Evolutionary conservation across 2,797 vertebrate genomes (phyloP).

Genomic region (Ptychobarbus kaznakovi): DNA sequence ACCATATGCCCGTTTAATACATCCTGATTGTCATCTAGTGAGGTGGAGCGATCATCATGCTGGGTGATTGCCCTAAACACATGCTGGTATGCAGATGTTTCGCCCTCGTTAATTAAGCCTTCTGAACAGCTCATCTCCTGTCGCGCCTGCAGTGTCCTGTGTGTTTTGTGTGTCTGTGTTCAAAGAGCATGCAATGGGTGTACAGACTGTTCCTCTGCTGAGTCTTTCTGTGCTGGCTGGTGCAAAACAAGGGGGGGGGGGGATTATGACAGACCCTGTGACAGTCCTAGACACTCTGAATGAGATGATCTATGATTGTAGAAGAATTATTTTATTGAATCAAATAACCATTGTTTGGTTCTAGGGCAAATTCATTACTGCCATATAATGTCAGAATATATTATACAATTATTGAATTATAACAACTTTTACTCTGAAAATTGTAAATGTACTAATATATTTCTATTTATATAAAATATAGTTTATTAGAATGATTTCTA

Average conservation of each 20-base stretch:
- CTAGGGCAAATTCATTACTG: neutral
- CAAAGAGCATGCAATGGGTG: slow-evolving; percentile 24
- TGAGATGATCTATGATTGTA: neutral
- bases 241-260: slow-evolving; percentile 11
- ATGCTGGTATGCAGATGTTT: slow-evolving; percentile 56
- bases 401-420: neutral
- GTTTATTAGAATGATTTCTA: neutral
- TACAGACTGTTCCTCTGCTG: slow-evolving; percentile 1
- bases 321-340: neutral
- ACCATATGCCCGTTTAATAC: slow-evolving; percentile 46
- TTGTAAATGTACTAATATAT: neutral
- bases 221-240: slow-evolving; percentile 14
- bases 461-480: neutral
- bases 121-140: slow-evolving; percentile 40
- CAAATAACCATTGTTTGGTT: neutral
- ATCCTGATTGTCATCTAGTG: slow-evolving; percentile 34
- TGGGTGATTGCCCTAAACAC: slow-evolving; percentile 40
- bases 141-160: slow-evolving; percentile 25
- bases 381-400: neutral
- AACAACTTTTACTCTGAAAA: neutral
- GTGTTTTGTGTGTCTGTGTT: slow-evolving; percentile 14
- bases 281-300: slow-evolving; percentile 1
- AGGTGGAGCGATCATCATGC: neutral
- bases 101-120: slow-evolving; percentile 35
- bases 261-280: slow-evolving; percentile 23